Base-by-base conservation (phyloP, 2,113 vertebrate genomes). In the Burhinus bistriatus region DNA sequence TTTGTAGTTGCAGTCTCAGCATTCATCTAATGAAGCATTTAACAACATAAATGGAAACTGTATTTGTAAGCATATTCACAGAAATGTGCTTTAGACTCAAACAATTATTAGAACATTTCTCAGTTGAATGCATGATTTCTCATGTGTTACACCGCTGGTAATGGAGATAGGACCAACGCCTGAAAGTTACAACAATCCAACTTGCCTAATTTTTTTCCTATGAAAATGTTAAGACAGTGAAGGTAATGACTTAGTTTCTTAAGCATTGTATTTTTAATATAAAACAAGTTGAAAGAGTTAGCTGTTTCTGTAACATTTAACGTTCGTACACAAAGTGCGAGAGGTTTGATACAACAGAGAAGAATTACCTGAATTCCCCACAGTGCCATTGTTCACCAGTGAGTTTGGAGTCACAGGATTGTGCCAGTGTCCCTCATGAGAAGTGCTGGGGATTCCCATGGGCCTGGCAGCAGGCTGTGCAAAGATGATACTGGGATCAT, bases 401-500 rank as follows among this genome's bases (percentile, higher is more conserved):
- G 99, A 98, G 97, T 98, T 99, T 34, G 99, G 98, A 96, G 98
- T 98, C 98, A 99, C 97, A 38, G 98, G 98, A 96, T 99, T 99
- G 98, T 99, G 99, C 99, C 99, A 99, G 98, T 98, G 99, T 97
- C 98, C 99, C 75, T 99, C 99, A 87, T 98, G 99, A 89, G 98
- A 98, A 65, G 98, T 98, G 93, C 98, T 98, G 62, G 98, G 98
- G 62, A 99, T 95, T 93, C 98, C 98, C 97, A 99, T 97, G 64
- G 98, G 98, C 95, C 99, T 98, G 96, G 98, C 99, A 83, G 99
- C 99, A 89, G 99, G 99, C 98, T 99, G 99, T 95, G 99, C 99
- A 87, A 99, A 99, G 97, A 99, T 99, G 98, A 99, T 99, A 98
- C 99, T 99, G 96, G 99, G 99, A 98, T 99, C 99, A 44, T 99